Evolutionary conservation across 2,888 invertebrate species (phyloP), one percentile per base, ranked within the genome.

Genomic region (Galeruca laticollis): DNA sequence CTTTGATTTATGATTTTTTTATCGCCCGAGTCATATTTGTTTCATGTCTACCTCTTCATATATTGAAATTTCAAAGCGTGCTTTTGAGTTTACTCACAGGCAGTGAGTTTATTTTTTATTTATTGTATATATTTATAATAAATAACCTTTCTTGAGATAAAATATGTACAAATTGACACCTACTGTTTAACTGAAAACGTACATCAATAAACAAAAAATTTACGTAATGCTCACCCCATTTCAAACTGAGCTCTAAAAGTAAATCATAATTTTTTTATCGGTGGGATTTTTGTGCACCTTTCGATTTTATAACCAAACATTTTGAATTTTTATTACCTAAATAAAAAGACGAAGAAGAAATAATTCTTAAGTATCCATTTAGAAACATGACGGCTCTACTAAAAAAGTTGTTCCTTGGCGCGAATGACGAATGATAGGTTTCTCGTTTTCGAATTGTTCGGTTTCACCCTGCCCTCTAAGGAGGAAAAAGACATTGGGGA

Each of bases 401-500:
- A 35, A 63, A 66, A 65, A 66, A 66, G 51, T 59, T 66, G 66
- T 66, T 65, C 18, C 66, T 60, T 33, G 26, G 66, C 13, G 51
- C 47, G 49, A 66, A 66, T 66, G 66, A 66, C 66, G 47, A 66
- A 66, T 59, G 59, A 66, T 66, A 66, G 49, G 66, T 66, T 51
- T 60, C 33, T 56, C 56, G 68, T 68, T 68, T 49, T 60, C 26
- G 68, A 68, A 68, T 68, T 67, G 70, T 70, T 63, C 67, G 35
- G 66, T 63, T 54, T 63, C 67, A 67, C 67, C 70, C 61, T 59
- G 62, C 33, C 60, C 49, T 49, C 54, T 13, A 60, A 71, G 64
- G 60, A 60, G 68, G 60, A 71, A 47, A 68, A 64, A 71, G 71
- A 68, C 71, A 63, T 68, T 68, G 60, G 68, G 60, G 68, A 68